Conservation (phyloP, 2,888 invertebrate species). For the Julus scanicus region DNA sequence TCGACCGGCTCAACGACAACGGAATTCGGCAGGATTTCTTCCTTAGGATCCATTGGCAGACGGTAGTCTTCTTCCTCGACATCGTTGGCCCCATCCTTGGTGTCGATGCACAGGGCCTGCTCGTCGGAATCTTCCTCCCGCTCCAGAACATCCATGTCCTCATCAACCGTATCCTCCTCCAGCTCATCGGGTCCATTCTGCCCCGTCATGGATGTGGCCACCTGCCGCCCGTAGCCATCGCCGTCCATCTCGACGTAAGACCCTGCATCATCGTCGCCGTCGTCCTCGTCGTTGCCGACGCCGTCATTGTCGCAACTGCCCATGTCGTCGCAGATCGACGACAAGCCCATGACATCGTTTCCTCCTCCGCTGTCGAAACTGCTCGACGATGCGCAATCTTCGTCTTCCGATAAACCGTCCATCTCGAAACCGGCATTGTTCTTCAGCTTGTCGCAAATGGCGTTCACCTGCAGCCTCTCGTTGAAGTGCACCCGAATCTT, state of each 20-base stretch:
- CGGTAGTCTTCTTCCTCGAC: background rate
- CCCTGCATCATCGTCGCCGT: background rate
- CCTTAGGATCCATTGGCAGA: background rate
- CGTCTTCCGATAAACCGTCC: slow-evolving; percentile 37
- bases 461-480: slow-evolving; percentile 46
- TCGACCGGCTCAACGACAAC: background rate
- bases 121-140: background rate
- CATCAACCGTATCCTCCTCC: background rate
- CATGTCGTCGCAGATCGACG: slow-evolving; percentile 25
- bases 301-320: slow-evolving; percentile 17
- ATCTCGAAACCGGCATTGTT: slow-evolving; percentile 50
- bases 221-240: background rate
- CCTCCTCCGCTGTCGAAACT: slow-evolving; percentile 40
- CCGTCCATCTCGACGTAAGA: slow-evolving; percentile 6
- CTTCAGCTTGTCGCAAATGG: slow-evolving; percentile 58
- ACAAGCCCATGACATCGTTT: slow-evolving; percentile 25
- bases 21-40: background rate
- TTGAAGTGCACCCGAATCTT: slow-evolving; percentile 31
- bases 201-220: background rate
- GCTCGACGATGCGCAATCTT: slow-evolving; percentile 40
- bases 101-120: slow-evolving; percentile 1
- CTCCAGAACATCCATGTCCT: slow-evolving; percentile 12
- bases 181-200: background rate
- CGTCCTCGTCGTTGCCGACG: background rate
- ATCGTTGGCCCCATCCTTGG: background rate